phyloP scores from a whole-genome alignment of 2,113 vertebrate species.

The Epinephelus moara region DNA sequence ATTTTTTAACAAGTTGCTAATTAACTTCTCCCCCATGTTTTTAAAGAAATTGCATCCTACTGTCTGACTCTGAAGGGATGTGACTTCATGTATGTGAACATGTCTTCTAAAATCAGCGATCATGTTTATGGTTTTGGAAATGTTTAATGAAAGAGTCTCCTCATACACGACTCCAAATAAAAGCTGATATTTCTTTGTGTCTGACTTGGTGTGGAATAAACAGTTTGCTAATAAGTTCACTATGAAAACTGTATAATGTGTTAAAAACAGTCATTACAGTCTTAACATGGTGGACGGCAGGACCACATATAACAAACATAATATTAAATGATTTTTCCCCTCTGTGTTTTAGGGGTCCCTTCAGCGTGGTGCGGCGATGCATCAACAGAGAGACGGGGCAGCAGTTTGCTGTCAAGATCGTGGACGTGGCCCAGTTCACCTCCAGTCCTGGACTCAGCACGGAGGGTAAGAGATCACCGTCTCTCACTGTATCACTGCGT shows the following conservation, averaged over 20 bases:
- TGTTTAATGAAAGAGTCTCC: too few species aligned
- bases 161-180: too few species aligned
- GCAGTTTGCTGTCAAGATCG: conserved; percentile 99
- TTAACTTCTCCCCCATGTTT: too few species aligned
- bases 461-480: conserved; percentile 88
- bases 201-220: not conserved
- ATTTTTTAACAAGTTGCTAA: too few species aligned
- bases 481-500: not conserved
- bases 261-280: not conserved
- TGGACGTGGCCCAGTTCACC: conserved; percentile 99
- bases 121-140: too few species aligned
- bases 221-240: too few species aligned
- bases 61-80: too few species aligned
- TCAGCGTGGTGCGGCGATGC: conserved; percentile 98
- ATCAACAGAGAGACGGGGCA: conserved; percentile 99
- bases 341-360: conserved; percentile 90
- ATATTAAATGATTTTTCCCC: not conserved
- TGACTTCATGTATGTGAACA: too few species aligned
- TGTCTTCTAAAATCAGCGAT: too few species aligned
- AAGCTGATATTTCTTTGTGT: too few species aligned
- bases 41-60: too few species aligned
- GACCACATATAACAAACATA: not conserved
- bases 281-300: not conserved
- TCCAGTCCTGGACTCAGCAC: conserved; percentile 99
- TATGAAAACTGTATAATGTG: not conserved